A percentile compares a stretch with the other conserved stretches of the same genome.
Evolutionary conservation across 2,888 invertebrate genomes (phyloP).

Genomic region (Orthonychiurus folsomi): DNA sequence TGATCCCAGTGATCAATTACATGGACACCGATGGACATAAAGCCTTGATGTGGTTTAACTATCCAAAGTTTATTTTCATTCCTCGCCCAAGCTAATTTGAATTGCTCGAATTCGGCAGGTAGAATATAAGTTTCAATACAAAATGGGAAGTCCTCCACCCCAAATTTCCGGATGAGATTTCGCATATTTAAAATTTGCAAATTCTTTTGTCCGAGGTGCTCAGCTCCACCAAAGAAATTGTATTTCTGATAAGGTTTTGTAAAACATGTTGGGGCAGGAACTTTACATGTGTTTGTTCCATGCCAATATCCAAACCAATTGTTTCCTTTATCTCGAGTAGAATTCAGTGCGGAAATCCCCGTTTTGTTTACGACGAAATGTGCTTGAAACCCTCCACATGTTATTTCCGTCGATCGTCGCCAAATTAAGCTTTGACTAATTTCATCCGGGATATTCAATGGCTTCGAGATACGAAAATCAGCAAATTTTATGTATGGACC

Average conservation of each 20-base stretch:
- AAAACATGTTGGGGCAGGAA: not conserved
- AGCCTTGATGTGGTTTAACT: not conserved
- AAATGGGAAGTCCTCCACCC: not conserved
- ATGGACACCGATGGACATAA: not conserved
- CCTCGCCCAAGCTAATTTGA: not conserved
- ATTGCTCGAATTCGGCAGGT: not conserved
- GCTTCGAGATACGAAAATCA: not conserved
- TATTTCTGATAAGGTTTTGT: not conserved
- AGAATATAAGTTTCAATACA: not conserved
- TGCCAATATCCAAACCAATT: not conserved
- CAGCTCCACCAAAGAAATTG: not conserved
- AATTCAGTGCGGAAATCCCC: not conserved
- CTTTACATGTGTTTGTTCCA: not conserved
- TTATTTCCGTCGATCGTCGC: not conserved
- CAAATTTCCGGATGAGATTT: not conserved
- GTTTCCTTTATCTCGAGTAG: not conserved
- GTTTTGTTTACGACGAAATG: not conserved
- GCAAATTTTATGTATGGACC: not conserved
- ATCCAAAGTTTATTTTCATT: not conserved
- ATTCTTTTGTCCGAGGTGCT: not conserved
- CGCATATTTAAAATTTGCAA: not conserved
- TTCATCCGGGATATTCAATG: not conserved
- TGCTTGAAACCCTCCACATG: not conserved
- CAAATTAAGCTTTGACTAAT: not conserved
- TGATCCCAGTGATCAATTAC: not conserved